phyloP scores from a whole-genome alignment of 2,888 invertebrate genomes.

The Hyposoter didymator region DNA sequence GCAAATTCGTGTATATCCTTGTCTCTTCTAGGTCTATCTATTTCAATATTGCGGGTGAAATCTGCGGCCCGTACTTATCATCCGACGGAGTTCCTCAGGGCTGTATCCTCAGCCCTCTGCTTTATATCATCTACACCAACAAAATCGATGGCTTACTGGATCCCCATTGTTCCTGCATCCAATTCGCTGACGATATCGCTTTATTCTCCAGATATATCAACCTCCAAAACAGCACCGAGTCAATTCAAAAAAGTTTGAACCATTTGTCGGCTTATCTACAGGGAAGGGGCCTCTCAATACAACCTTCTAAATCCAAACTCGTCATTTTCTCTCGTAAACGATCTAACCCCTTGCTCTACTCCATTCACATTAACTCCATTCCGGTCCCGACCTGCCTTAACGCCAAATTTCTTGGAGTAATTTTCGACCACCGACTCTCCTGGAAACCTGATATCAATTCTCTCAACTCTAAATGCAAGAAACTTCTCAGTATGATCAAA shows the following conservation, averaged over 20 bases:
- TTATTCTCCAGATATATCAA: not conserved
- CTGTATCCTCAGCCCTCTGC: not conserved
- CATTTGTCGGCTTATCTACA: not conserved
- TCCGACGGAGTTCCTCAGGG: not conserved
- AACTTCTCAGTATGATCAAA: not conserved
- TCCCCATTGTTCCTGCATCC: not conserved
- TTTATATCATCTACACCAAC: not conserved
- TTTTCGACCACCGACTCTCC: not conserved
- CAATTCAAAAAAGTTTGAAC: not conserved
- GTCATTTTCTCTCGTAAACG: not conserved
- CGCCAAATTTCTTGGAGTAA: not conserved
- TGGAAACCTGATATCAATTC: not conserved
- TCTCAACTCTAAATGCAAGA: not conserved
- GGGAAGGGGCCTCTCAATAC: not conserved
- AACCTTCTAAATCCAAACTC: slow-evolving; percentile 17
- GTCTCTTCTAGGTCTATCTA: too few relatives aligned
- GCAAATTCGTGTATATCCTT: too few relatives aligned
- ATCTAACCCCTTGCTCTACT: not conserved
- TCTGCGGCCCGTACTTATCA: not conserved
- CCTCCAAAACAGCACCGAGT: not conserved
- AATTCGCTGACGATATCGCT: not conserved
- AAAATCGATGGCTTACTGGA: not conserved
- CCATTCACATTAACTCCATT: not conserved
- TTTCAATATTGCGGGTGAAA: not conserved
- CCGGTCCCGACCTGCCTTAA: not conserved